Percentiles rank a stretch among this genome's conserved stretches.
These are phyloP conservation scores for Danaus melanippus DNA, from an alignment of 1,140 invertebrate species.

Conservation along the genomic window DNA sequence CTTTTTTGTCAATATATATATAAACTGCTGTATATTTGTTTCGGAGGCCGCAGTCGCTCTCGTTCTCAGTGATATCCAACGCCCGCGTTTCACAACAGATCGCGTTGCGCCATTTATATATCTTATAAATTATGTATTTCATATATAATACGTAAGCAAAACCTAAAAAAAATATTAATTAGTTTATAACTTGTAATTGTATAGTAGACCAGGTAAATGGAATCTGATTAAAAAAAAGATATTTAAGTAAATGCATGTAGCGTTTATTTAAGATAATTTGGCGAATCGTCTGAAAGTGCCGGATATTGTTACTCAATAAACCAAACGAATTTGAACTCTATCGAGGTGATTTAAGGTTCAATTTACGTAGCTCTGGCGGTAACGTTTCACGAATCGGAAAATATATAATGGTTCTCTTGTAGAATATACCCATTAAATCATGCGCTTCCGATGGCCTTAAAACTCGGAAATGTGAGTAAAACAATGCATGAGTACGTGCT, in stretches of 20 bases:
- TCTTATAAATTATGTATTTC: constrained; percentile 3
- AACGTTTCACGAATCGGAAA: constrained; percentile 54
- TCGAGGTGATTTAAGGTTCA: constrained; percentile 18
- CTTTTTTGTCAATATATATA: no score
- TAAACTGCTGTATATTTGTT: no score
- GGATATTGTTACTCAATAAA: constrained; percentile 17
- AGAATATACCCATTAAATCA: constrained; percentile 56
- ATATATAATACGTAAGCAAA: constrained; percentile 2
- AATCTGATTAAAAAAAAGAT: constrained; percentile 16
- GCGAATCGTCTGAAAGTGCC: constrained; percentile 42
- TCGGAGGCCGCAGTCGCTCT: neutral
- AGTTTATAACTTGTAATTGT: constrained; percentile 1
- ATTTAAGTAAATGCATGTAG: constrained; percentile 15
- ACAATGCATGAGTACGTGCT: constrained; percentile 21
- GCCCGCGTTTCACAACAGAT: constrained; percentile 5
- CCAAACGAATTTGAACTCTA: constrained; percentile 15
- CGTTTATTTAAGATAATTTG: constrained; percentile 32
- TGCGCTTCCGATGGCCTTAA: constrained; percentile 57
- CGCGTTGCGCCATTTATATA: neutral
- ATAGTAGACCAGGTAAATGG: constrained; percentile 12
- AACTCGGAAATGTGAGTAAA: constrained; percentile 43
- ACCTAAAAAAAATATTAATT: neutral
- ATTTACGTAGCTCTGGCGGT: constrained; percentile 29
- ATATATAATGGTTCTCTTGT: constrained; percentile 47
- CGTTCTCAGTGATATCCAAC: constrained; percentile 4